Conservation (phyloP, 1,140 invertebrate genomes). For the Drosophila nigrodunni region DNA sequence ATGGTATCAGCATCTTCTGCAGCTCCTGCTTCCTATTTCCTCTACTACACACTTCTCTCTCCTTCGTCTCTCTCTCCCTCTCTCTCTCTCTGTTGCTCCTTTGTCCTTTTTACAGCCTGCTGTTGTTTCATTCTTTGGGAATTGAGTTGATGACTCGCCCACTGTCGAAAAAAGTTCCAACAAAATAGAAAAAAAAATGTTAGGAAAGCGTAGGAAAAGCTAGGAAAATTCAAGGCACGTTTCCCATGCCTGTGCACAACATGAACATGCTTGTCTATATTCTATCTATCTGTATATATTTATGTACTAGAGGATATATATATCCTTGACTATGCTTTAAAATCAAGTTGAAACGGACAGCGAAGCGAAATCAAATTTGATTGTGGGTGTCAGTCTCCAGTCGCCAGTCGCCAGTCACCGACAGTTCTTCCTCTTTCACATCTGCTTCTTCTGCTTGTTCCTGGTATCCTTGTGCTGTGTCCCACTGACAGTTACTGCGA, state of each 20-base stretch:
- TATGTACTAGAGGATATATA: too few species aligned
- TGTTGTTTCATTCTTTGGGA: conserved; percentile 39
- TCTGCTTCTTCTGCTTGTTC: too few species aligned
- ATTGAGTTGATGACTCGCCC: conserved; percentile 49
- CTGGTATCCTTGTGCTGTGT: conserved; percentile 8
- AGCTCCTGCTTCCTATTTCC: too few species aligned
- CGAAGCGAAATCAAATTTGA: conserved; percentile 50
- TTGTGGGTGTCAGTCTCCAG: conserved; percentile 37
- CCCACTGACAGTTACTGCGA: conserved; percentile 23
- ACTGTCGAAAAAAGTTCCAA: conserved; percentile 26
- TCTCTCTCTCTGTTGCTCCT: conserved; percentile 7
- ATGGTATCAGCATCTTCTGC: conserved; percentile 21
- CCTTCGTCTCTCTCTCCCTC: neutral
- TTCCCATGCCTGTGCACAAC: conserved; percentile 1
- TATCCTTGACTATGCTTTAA: conserved; percentile 37
- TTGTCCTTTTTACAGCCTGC: conserved; percentile 31
- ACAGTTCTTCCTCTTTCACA: neutral
- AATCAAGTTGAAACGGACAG: conserved; percentile 38
- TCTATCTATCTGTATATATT: neutral
- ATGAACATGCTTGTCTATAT: conserved; percentile 1
- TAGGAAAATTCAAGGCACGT: conserved; percentile 58
- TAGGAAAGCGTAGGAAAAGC: neutral
- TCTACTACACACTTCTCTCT: neutral
- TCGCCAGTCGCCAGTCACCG: conserved; percentile 4
- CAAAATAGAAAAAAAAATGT: conserved; percentile 5